These are phyloP conservation scores for Halocynthia roretzi DNA, from an alignment of 23 tunicate species.

Conservation along the genomic window DNA sequence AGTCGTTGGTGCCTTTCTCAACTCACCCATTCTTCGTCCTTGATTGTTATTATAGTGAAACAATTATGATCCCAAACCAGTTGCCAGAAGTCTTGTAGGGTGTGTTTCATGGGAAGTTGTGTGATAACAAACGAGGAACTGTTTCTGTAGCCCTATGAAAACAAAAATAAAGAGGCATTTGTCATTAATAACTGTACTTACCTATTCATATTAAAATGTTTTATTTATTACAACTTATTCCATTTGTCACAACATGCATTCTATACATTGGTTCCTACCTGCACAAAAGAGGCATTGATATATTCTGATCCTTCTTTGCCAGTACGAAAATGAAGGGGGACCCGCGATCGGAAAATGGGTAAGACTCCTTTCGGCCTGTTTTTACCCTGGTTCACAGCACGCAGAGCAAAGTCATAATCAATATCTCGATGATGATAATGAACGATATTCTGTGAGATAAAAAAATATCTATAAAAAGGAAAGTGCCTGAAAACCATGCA, in stretches of 20 bases:
- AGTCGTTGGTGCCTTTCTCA: no score
- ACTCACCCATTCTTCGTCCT: constrained; percentile 57
- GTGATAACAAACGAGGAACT: constrained; percentile 61
- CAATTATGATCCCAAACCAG: constrained; percentile 84
- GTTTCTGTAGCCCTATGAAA: constrained; percentile 68
- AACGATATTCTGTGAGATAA: constrained; percentile 22
- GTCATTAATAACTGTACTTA: no score
- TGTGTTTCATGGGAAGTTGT: constrained; percentile 62
- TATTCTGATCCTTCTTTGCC: constrained; percentile 83
- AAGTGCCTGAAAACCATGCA: no score
- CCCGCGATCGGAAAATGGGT: constrained; percentile 69
- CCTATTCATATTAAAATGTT: no score
- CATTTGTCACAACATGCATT: no score
- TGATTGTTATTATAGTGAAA: constrained; percentile 46
- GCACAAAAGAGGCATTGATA: constrained; percentile 79
- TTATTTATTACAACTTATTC: no score
- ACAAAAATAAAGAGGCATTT: no score
- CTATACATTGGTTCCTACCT: constrained; percentile 18
- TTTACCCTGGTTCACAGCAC: constrained; percentile 54
- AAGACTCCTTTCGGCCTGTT: constrained; percentile 68
- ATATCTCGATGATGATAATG: constrained; percentile 19
- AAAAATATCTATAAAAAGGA: neutral
- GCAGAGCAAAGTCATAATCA: constrained; percentile 55
- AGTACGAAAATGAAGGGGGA: constrained; percentile 19
- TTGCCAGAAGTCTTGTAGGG: constrained; percentile 82